These are phyloP conservation scores for Ophonus ardosiacus DNA, from an alignment of 2,888 invertebrate genomes.

Conservation along the genomic window DNA sequence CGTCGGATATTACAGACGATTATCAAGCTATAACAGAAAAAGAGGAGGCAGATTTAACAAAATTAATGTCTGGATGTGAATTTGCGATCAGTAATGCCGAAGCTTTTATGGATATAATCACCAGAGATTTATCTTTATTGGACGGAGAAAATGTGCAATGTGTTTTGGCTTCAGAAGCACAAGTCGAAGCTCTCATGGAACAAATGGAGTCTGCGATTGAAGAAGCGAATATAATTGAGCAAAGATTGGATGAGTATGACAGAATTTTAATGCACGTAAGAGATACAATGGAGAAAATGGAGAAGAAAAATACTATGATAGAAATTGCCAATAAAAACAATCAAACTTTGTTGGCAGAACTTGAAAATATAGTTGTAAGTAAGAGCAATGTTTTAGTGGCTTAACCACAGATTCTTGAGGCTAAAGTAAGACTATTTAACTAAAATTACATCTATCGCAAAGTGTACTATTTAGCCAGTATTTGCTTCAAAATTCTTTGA, in stretches of 20 bases:
- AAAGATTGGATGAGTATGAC: conserved; percentile 87
- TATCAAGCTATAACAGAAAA: conserved; percentile 89
- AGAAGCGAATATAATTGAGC: conserved; percentile 86
- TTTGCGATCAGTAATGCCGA: conserved; percentile 94
- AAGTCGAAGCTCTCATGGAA: conserved; percentile 87
- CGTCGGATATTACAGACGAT: conserved; percentile 79
- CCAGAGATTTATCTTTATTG: conserved; percentile 89
- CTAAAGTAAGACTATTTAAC: too few relatives aligned
- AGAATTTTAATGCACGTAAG: conserved; percentile 89
- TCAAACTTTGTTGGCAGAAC: conserved; percentile 86
- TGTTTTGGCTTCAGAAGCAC: conserved; percentile 92
- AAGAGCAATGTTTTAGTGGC: too few relatives aligned
- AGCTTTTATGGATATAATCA: conserved; percentile 86
- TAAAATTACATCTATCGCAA: too few relatives aligned
- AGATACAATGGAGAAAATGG: conserved; percentile 94
- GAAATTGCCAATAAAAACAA: conserved; percentile 92
- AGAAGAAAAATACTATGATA: conserved; percentile 92
- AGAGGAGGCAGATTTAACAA: conserved; percentile 90
- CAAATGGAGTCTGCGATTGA: conserved; percentile 87
- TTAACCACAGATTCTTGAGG: too few relatives aligned
- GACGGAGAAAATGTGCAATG: conserved; percentile 96
- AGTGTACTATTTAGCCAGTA: too few relatives aligned
- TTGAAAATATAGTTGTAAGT: conserved; percentile 87
- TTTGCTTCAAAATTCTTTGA: too few relatives aligned
- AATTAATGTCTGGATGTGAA: conserved; percentile 90